A percentile compares a stretch with the other conserved stretches of the same genome.
These are phyloP conservation scores for Falcunculus frontatus DNA, from an alignment of 2,113 vertebrate genomes.

Conservation along the genomic window DNA sequence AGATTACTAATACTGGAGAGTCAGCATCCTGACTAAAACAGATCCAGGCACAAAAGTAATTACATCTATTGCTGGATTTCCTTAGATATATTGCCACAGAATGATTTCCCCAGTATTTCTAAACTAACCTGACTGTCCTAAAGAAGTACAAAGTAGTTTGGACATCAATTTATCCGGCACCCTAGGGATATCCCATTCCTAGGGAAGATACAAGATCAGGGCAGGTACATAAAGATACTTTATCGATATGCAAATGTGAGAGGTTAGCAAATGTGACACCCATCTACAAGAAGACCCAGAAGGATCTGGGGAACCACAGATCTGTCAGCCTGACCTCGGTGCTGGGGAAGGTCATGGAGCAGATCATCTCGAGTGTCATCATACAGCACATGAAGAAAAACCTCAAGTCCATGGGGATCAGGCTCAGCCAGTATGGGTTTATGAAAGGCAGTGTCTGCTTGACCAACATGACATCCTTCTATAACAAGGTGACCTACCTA, in stretches of 20 bases:
- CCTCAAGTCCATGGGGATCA: neutral
- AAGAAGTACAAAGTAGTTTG: neutral
- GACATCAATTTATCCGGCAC: neutral
- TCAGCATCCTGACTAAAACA: neutral
- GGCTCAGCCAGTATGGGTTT: neutral
- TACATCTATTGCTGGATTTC: neutral
- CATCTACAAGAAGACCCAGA: neutral
- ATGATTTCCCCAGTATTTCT: neutral
- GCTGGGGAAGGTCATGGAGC: neutral
- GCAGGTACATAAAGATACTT: neutral
- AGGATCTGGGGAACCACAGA: neutral
- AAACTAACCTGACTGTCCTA: neutral
- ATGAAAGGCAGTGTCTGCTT: neutral
- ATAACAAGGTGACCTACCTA: neutral
- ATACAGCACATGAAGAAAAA: neutral
- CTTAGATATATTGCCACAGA: neutral
- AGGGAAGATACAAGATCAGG: neutral
- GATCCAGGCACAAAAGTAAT: neutral
- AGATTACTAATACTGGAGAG: neutral
- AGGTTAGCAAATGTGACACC: neutral
- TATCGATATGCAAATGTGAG: neutral
- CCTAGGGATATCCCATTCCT: neutral
- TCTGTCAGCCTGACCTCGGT: neutral
- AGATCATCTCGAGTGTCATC: neutral
- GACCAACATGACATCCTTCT: neutral